Percentiles rank a stretch among this genome's conserved stretches.
These are phyloP conservation scores for Spinus olivaceus DNA, from an alignment of 2,797 vertebrate species.

Conservation along the genomic window DNA sequence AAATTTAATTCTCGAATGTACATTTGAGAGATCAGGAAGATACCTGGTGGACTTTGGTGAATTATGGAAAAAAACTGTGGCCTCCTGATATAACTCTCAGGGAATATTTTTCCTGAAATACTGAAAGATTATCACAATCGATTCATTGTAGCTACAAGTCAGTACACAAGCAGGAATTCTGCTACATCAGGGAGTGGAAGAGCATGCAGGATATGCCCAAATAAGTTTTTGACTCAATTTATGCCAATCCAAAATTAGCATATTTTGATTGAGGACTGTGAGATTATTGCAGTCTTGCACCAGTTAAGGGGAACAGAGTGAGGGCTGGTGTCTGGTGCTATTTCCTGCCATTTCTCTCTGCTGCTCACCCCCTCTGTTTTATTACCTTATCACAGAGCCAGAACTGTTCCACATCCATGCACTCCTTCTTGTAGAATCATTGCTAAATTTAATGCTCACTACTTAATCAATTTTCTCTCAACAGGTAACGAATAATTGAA, in stretches of 20 bases:
- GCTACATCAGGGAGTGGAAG: background rate
- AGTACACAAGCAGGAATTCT: background rate
- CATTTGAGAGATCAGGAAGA: background rate
- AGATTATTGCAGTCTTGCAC: background rate
- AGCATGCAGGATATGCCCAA: background rate
- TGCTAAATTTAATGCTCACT: constrained; percentile 69
- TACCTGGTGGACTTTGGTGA: background rate
- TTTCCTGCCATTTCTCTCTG: constrained; percentile 21
- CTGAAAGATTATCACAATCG: background rate
- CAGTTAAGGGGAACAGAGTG: background rate
- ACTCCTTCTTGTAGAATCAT: constrained; percentile 50
- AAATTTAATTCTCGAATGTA: background rate
- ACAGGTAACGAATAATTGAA: constrained; percentile 72
- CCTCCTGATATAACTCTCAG: background rate
- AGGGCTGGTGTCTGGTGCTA: background rate
- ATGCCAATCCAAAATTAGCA: background rate
- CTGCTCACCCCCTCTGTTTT: constrained; percentile 49
- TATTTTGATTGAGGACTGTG: background rate
- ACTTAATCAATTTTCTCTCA: constrained; percentile 74
- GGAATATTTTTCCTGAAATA: background rate
- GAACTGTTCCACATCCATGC: constrained; percentile 42
- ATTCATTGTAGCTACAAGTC: background rate
- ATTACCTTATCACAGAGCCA: constrained; percentile 59
- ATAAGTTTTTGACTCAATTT: background rate
- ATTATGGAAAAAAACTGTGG: background rate